phyloP scores from a whole-genome alignment of 2,888 invertebrate genomes.

The Lithophane socia region DNA sequence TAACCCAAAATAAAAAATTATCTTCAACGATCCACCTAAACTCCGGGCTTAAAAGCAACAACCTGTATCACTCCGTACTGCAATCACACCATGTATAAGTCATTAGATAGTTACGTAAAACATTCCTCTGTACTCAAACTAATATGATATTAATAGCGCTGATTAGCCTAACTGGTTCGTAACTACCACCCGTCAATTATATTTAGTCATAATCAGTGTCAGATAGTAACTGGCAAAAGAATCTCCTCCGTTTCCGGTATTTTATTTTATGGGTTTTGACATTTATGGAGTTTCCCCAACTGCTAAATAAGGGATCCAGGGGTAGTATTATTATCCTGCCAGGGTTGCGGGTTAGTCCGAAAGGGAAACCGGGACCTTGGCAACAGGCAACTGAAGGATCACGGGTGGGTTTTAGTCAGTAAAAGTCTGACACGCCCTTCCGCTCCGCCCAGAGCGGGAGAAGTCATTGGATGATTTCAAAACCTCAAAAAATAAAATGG shows the following conservation, averaged over 20 bases:
- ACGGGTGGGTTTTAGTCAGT: no score
- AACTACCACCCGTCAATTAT: slow-evolving; percentile 39
- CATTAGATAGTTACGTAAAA: slow-evolving; percentile 55
- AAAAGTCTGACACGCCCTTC: no score
- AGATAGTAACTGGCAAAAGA: slow-evolving; percentile 19
- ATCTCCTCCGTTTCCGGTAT: slow-evolving; percentile 18
- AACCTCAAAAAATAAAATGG: no score
- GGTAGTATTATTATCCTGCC: no score
- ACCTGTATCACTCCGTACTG: slow-evolving; percentile 3
- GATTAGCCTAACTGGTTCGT: slow-evolving; percentile 58
- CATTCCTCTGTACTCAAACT: slow-evolving; percentile 52
- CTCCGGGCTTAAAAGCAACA: neutral
- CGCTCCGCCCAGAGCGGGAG: no score
- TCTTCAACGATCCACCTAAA: neutral
- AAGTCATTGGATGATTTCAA: no score
- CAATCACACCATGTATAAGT: slow-evolving; percentile 21
- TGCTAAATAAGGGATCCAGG: no score
- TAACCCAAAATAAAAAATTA: neutral
- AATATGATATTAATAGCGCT: slow-evolving; percentile 65
- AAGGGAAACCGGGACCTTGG: no score
- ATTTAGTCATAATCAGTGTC: slow-evolving; percentile 55
- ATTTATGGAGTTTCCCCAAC: no score
- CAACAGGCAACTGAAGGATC: no score
- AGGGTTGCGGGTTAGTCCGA: no score
- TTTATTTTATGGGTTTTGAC: slow-evolving; percentile 9